Conservation (phyloP, 2,888 invertebrate species). For the Nomada fabriciana region DNA sequence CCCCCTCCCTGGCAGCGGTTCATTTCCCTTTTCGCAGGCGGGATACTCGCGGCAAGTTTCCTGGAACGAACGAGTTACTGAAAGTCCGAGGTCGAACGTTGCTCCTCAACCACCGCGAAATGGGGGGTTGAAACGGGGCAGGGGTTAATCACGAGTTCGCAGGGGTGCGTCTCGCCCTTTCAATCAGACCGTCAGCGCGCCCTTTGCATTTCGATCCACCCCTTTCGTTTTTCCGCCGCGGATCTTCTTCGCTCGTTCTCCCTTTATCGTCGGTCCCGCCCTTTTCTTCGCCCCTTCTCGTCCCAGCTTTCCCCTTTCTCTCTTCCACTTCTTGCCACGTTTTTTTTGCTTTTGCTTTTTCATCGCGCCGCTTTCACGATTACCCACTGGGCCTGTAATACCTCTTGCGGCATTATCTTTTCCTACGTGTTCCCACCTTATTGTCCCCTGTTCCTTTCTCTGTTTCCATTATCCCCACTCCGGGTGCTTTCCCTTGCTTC, state of each 20-base stretch:
- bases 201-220: constrained; percentile 26
- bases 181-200: constrained; percentile 16
- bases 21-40: constrained; percentile 41
- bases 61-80: constrained; percentile 45
- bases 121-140: constrained; percentile 47
- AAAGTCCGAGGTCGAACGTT: constrained; percentile 50
- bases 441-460: constrained; percentile 34
- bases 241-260: background rate
- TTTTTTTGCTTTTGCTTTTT: background rate
- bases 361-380: constrained; percentile 15
- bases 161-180: constrained; percentile 55
- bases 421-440: constrained; percentile 35
- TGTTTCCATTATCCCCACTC: constrained; percentile 16
- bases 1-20: background rate
- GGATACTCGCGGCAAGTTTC: constrained; percentile 52
- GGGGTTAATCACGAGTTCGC: constrained; percentile 72
- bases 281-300: background rate
- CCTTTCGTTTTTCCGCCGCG: background rate
- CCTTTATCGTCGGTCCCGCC: background rate
- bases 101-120: constrained; percentile 33
- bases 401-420: constrained; percentile 34
- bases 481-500: constrained; percentile 1
- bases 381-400: constrained; percentile 9
- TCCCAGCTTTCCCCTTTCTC: background rate
- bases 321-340: too few species aligned